These are phyloP conservation scores for Cryptus viduatorius DNA, from an alignment of 2,888 invertebrate species.

Conservation along the genomic window DNA sequence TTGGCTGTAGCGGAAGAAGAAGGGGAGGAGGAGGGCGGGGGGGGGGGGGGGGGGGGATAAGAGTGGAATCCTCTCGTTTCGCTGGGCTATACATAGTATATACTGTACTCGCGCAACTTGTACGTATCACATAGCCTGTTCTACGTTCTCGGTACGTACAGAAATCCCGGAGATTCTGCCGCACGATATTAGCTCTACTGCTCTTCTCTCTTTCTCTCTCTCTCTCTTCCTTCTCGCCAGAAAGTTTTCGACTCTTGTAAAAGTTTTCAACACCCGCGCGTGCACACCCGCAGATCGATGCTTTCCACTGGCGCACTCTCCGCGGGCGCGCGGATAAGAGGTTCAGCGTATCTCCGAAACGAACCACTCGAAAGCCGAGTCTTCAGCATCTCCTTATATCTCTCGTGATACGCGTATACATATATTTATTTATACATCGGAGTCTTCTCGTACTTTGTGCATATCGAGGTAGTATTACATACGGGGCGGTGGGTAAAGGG, in stretches of 20 bases:
- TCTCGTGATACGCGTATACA: background rate
- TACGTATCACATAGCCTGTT: conserved; percentile 59
- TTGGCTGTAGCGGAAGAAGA: conserved; percentile 22
- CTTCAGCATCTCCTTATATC: conserved; percentile 12
- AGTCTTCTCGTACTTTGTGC: conserved; percentile 23
- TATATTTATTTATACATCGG: background rate
- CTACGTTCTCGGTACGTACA: conserved; percentile 14
- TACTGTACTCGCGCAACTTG: conserved; percentile 53
- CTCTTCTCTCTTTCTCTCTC: background rate
- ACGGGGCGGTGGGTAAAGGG: background rate
- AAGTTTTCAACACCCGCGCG: conserved; percentile 54
- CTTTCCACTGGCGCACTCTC: conserved; percentile 44
- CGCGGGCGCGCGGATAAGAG: background rate
- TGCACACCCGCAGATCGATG: conserved; percentile 56
- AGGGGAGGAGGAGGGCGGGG: background rate
- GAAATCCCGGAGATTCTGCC: conserved; percentile 55
- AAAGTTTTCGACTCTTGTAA: conserved; percentile 56
- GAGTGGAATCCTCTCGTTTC: conserved; percentile 55
- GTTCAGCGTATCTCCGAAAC: background rate
- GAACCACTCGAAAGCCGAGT: background rate
- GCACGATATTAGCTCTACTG: conserved; percentile 52
- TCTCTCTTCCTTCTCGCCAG: conserved; percentile 12
- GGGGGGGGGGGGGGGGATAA: background rate
- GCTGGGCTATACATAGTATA: conserved; percentile 30
- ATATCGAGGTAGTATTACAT: conserved; percentile 30